A percentile compares a stretch with the other conserved stretches of the same genome.
phyloP scores from a whole-genome alignment of 2,113 vertebrate genomes.

The Ophiodon elongatus region DNA sequence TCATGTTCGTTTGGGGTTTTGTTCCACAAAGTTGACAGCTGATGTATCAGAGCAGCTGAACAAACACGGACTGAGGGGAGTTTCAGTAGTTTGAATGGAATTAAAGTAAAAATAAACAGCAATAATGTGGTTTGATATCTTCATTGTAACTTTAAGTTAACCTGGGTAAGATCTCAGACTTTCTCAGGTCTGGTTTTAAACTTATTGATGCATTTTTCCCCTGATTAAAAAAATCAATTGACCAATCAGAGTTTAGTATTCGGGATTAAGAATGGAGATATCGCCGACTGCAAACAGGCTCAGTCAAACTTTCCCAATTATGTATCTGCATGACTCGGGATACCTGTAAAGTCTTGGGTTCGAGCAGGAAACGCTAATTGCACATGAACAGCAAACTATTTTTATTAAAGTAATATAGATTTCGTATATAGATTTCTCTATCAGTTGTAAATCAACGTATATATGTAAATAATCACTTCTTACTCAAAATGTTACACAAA shows the following conservation, averaged over 20 bases:
- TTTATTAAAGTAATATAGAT: not conserved
- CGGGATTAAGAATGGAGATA: not conserved
- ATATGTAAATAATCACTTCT: not conserved
- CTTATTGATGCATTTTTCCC: not conserved
- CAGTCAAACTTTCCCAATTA: not conserved
- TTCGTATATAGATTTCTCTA: too few relatives aligned
- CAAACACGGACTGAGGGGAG: not conserved
- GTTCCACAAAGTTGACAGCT: not conserved
- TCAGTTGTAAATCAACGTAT: not conserved
- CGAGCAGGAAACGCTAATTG: too few relatives aligned
- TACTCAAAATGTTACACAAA: not conserved
- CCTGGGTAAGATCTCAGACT: not conserved
- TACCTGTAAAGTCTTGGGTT: too few relatives aligned
- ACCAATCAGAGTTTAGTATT: not conserved
- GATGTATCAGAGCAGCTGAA: not conserved
- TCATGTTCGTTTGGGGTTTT: not conserved
- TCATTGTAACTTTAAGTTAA: too few relatives aligned
- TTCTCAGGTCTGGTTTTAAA: not conserved
- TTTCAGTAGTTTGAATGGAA: too few relatives aligned
- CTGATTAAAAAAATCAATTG: not conserved
- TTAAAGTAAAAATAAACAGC: too few relatives aligned
- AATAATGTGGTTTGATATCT: too few relatives aligned
- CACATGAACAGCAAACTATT: not conserved
- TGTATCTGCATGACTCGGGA: too few relatives aligned
- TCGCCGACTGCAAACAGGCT: not conserved